phyloP scores from a whole-genome alignment of 2,797 vertebrate genomes.

The Hippopotamyrus pictus region DNA sequence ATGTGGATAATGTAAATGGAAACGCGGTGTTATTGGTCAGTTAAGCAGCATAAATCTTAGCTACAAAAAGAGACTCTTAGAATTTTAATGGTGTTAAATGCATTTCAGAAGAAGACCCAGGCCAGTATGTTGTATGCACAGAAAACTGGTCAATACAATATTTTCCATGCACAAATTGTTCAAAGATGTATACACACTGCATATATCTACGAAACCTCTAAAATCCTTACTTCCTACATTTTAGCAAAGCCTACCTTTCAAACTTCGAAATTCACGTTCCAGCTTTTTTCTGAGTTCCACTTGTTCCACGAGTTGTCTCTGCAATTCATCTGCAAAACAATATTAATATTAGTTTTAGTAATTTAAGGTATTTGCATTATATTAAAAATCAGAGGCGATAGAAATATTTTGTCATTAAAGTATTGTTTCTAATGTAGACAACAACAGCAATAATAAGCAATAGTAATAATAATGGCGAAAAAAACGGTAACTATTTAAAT shows the following conservation, averaged over 20 bases:
- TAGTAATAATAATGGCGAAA: neutral
- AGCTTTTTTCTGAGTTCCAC: slow-evolving; percentile 94
- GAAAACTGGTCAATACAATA: neutral
- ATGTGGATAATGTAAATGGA: neutral
- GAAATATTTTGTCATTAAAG: neutral
- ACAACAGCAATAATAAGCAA: neutral
- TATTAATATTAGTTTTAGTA: neutral
- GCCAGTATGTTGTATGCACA: neutral
- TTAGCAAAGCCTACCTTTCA: slow-evolving; percentile 77
- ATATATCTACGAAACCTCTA: neutral
- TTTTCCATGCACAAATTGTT: neutral
- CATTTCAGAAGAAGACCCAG: neutral
- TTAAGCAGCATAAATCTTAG: neutral
- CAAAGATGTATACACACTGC: neutral
- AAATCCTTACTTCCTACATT: neutral
- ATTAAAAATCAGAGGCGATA: neutral
- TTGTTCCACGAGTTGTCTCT: slow-evolving; percentile 92
- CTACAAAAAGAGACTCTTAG: neutral
- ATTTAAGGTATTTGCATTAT: neutral
- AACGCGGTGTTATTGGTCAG: neutral
- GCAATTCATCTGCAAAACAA: slow-evolving; percentile 78
- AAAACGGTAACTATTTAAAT: neutral
- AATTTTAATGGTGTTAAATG: neutral
- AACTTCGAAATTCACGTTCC: slow-evolving; percentile 92
- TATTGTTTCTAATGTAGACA: neutral